A percentile compares a stretch with the other conserved stretches of the same genome.
These are phyloP conservation scores for Porites lutea DNA, from an alignment of 64 coral and sea anemone genomes.

Conservation along the genomic window DNA sequence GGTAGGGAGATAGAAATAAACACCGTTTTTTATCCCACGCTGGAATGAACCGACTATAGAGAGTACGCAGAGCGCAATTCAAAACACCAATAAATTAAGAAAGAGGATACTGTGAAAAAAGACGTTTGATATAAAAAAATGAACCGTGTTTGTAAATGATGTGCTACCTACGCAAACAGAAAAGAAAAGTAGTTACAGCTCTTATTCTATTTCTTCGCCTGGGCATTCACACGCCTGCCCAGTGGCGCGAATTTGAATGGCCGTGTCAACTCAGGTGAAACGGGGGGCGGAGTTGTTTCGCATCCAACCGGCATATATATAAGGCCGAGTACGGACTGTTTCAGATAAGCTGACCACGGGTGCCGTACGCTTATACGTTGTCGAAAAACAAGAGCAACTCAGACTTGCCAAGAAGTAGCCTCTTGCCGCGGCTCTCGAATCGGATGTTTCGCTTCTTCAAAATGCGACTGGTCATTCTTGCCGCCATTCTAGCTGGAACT, in stretches of 20 bases:
- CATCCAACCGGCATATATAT: constrained; percentile 21
- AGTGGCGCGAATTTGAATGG: constrained; percentile 1
- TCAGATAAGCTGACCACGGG: constrained; percentile 43
- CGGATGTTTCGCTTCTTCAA: neutral
- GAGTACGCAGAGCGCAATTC: neutral
- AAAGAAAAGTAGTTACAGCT: neutral
- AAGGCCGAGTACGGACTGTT: neutral
- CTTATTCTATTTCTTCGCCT: neutral
- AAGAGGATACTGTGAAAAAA: neutral
- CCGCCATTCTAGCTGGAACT: neutral
- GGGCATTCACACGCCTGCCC: neutral
- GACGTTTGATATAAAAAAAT: neutral
- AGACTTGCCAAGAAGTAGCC: constrained; percentile 3
- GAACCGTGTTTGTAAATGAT: constrained; percentile 19
- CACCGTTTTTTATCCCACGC: neutral
- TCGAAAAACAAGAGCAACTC: neutral
- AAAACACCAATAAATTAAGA: neutral
- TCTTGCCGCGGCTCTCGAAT: neutral
- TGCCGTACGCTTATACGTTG: neutral
- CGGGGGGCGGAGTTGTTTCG: constrained; percentile 37
- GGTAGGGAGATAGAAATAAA: neutral
- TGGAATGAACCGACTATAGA: neutral
- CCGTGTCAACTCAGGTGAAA: constrained; percentile 31
- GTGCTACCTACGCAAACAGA: constrained; percentile 1
- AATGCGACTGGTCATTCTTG: neutral